phyloP scores from a whole-genome alignment of 2,113 vertebrate species.

The Ceyx cyanopectus region DNA sequence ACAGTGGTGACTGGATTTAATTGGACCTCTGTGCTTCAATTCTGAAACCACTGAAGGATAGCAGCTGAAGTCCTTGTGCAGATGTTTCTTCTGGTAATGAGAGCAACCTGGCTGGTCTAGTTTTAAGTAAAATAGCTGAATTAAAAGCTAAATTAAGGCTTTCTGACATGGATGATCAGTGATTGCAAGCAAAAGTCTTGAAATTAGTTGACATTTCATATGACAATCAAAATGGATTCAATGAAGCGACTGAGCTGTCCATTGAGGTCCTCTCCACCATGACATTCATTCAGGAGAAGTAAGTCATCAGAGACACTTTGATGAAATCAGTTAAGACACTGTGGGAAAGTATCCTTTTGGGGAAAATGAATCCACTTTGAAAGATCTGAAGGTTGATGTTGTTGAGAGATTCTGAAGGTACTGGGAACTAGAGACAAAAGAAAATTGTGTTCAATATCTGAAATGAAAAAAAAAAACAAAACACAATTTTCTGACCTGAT shows the following conservation, averaged over 20 bases:
- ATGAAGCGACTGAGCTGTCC: conserved; percentile 63
- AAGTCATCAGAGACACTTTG: conserved; percentile 47
- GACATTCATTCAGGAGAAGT: conserved; percentile 56
- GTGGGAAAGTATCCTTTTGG: conserved; percentile 34
- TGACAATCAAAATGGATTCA: conserved; percentile 61
- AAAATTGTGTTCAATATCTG: background rate
- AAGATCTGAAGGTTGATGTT: background rate
- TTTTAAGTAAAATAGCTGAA: conserved; percentile 57
- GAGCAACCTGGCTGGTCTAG: conserved; percentile 14
- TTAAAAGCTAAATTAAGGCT: conserved; percentile 41
- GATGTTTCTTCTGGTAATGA: conserved; percentile 51
- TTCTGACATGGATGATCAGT: conserved; percentile 57
- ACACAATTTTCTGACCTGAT: background rate
- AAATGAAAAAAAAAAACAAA: background rate
- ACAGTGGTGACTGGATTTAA: background rate
- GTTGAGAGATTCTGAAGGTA: background rate
- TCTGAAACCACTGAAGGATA: background rate
- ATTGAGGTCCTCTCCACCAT: conserved; percentile 67
- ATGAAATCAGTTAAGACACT: conserved; percentile 53
- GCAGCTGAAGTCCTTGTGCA: background rate
- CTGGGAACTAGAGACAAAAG: background rate
- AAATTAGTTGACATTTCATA: conserved; percentile 69
- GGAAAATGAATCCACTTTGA: conserved; percentile 17
- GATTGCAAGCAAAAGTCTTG: conserved; percentile 47
- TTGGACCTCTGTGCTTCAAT: background rate